Evolutionary conservation across 1,140 invertebrate species (phyloP), one percentile per base, ranked within the genome.

Genomic region (Bombus polaris): DNA sequence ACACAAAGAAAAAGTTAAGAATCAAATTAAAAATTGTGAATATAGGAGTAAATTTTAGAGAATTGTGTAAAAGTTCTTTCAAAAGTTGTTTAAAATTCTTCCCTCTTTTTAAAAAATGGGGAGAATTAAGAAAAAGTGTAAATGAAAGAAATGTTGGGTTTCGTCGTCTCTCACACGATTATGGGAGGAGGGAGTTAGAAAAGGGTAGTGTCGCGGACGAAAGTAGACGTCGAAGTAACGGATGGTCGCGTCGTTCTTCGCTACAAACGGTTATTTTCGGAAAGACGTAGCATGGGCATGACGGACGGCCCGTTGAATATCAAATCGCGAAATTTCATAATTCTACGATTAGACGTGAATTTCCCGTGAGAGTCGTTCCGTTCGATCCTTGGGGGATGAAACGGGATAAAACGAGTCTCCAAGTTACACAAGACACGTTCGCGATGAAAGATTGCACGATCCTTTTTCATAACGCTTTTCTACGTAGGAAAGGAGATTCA

Each of bases 301-400:
- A 42, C 47, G 66, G 18, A 32, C 80, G 72, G 65, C n/a, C 76
- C 73, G 76, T 79, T 89, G 89, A 90, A 90, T 89, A 89, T 89
- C 86, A 68, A 84, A 90, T 86, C 77, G 72, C 62, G 79, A 76
- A 81, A 83, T 90, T 90, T 88, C 75, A 90, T 88, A 88, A 90
- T 88, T 90, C 83, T 85, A 13, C 66, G 86, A 88, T 90, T 90
- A 90, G 88, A 86, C 81, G 66, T 42, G 68, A 71, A 90, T 90
- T 90, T 90, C 89, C 86, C 89, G 8, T 28, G 83, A 66, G 89
- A 77, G 77, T 86, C 81, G 68, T 86, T 81, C 76, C 68, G 15
- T 42, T 65, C 75, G 37, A 78, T 65, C 57, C 59, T 18, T 15
- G 13, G 22, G 3, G 28, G 3, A 35, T 25, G n/a, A n/a, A 2